These are phyloP conservation scores for Colistium nudipinnis DNA, from an alignment of 2,113 vertebrate species.

Conservation along the genomic window DNA sequence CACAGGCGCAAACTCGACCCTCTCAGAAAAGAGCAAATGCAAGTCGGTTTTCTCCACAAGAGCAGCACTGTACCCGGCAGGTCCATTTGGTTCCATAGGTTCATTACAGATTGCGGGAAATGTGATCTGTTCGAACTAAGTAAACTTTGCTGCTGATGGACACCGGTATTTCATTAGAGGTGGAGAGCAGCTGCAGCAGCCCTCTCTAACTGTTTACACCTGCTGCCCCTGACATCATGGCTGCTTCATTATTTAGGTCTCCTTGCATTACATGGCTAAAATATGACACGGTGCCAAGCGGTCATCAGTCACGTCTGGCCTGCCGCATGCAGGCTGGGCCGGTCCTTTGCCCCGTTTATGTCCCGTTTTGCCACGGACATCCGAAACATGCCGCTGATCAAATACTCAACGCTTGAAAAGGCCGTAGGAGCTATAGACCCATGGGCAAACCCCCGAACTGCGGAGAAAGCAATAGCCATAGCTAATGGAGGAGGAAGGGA, in stretches of 20 bases:
- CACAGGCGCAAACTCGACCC: background rate
- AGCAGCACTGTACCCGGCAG: background rate
- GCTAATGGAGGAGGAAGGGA: background rate
- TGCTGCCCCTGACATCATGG: constrained; percentile 33
- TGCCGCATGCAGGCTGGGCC: background rate
- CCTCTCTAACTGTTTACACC: constrained; percentile 28
- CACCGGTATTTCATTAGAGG: constrained; percentile 18
- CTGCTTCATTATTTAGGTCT: constrained; percentile 25
- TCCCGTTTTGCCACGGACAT: background rate
- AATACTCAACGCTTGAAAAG: background rate
- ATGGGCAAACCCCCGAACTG: too few relatives aligned
- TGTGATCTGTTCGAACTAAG: background rate
- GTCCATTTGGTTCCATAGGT: constrained; percentile 2
- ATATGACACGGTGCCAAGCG: constrained; percentile 15
- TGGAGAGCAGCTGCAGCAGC: constrained; percentile 34
- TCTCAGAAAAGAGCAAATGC: background rate
- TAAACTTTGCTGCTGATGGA: constrained; percentile 30
- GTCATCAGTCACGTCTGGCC: constrained; percentile 1
- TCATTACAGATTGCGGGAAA: constrained; percentile 12
- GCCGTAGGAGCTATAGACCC: too few relatives aligned
- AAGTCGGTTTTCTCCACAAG: background rate
- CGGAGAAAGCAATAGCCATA: constrained; percentile 8
- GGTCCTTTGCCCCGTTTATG: background rate
- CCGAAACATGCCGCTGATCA: background rate
- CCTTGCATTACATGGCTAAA: background rate